Base-by-base conservation (phyloP, 2,888 invertebrate genomes). In the Girardia tigrina region DNA sequence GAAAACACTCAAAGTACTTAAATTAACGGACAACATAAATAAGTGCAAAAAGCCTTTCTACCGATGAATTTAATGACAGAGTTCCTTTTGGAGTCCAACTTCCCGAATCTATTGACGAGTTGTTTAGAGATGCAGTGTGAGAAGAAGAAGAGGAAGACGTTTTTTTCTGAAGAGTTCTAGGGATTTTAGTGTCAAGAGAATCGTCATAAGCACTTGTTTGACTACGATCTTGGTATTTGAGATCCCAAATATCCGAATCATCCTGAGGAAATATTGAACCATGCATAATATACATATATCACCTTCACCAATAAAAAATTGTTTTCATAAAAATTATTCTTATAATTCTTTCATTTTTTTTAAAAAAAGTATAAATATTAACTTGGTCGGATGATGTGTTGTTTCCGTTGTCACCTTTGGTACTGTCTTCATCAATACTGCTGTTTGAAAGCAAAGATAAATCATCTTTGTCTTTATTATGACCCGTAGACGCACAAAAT, bases 171-270 rank as follows among this genome's bases (percentile, higher is more conserved):
- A 56, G n/a, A 20, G 20, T n/a, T 20, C 20, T 20, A 8, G 36
- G 36, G 4, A 23, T n/a, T n/a, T 56, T 56, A 56, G 6, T 56
- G 2, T 6, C 2, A 56, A 56, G 8, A 56, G 56, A 56, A 8
- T 56, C 56, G 6, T 56, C 56, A 56, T 20, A 12, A 20, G 56
- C 20, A 56, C 20, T 23, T 16, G 56, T n/a, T n/a, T 71, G 71
- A 20, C 27, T 28, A 27, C 71, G 71, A 23, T 71, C 29, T 20
- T 71, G 71, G 26, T 71, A 28, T 42, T 74, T 74, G 23, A 74
- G 69, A 56, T 74, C 74, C 74, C 74, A 74, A 1, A 74, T 74
- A 42, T 74, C 74, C 26, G 74, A 42, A 56, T 74, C 74, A 74
- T 74, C 74, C 74, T 74, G 71, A 71, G 71, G 29, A 29, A 71